Percentiles rank a stretch among this genome's conserved stretches.
Conservation (phyloP, 2,888 invertebrate species). For the Abrostola tripartita region DNA sequence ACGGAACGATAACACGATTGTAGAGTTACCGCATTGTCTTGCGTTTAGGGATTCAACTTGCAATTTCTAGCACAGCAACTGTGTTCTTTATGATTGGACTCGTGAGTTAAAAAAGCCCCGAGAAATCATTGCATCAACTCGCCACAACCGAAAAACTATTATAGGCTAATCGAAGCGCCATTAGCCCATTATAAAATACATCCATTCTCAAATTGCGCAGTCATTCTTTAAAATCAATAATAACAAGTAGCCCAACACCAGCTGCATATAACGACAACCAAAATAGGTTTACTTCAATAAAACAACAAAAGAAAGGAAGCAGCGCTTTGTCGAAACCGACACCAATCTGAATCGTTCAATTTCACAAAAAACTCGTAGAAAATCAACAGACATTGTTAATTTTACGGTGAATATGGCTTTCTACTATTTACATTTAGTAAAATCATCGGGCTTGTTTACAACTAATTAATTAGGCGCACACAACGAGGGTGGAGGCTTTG, state of each 20-base stretch:
- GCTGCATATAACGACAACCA: constrained; percentile 29
- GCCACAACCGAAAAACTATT: no score
- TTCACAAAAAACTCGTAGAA: constrained; percentile 66
- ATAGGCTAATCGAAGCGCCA: neutral
- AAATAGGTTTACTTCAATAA: constrained; percentile 65
- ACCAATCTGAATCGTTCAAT: constrained; percentile 64
- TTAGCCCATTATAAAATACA: neutral
- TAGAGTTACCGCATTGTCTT: no score
- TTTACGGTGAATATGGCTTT: constrained; percentile 76
- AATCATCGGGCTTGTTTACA: constrained; percentile 87
- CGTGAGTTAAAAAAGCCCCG: no score
- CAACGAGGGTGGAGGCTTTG: constrained; percentile 73
- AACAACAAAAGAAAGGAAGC: constrained; percentile 73
- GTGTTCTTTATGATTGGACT: no score
- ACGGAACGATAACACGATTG: no score
- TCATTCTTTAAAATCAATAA: constrained; percentile 2
- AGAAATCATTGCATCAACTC: no score
- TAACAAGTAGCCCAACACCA: constrained; percentile 7
- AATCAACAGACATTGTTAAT: constrained; percentile 81
- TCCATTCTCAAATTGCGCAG: neutral
- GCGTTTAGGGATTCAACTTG: no score
- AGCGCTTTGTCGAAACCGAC: constrained; percentile 63
- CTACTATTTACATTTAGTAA: constrained; percentile 86
- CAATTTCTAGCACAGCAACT: no score
- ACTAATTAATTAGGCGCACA: constrained; percentile 85